Conservation (phyloP, 2,797 vertebrate genomes). For the Mionectes olivaceus region DNA sequence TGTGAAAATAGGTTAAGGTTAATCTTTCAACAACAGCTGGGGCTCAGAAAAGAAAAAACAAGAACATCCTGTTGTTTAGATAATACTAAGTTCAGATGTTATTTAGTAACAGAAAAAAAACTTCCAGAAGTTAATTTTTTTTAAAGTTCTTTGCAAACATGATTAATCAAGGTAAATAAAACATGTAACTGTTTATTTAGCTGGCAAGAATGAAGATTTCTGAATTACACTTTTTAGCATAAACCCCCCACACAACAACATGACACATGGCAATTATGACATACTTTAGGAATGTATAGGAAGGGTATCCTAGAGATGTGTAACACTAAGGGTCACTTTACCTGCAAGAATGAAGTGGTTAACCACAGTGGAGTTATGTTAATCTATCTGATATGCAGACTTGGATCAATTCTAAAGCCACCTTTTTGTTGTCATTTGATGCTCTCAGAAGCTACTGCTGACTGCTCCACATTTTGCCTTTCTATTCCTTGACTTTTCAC, state of each 20-base stretch:
- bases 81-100: constrained; percentile 29
- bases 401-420: not conserved
- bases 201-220: not conserved
- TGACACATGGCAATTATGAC: not conserved
- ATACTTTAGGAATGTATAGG: not conserved
- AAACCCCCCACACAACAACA: not conserved
- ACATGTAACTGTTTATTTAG: not conserved
- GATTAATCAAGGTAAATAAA: constrained; percentile 11
- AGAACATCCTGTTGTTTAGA: not conserved
- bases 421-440: not conserved
- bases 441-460: not conserved
- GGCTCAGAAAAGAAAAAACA: not conserved
- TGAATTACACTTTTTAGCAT: not conserved
- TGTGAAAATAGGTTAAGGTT: not conserved
- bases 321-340: not conserved
- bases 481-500: not conserved
- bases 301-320: not conserved
- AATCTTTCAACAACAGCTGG: not conserved
- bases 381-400: not conserved
- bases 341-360: not conserved
- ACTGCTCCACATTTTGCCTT: not conserved
- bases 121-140: constrained; percentile 21
- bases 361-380: not conserved
- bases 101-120: constrained; percentile 62
- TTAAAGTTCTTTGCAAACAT: constrained; percentile 15